Base-by-base conservation (phyloP, 1,140 invertebrate genomes). In the Anastatus disparis region DNA sequence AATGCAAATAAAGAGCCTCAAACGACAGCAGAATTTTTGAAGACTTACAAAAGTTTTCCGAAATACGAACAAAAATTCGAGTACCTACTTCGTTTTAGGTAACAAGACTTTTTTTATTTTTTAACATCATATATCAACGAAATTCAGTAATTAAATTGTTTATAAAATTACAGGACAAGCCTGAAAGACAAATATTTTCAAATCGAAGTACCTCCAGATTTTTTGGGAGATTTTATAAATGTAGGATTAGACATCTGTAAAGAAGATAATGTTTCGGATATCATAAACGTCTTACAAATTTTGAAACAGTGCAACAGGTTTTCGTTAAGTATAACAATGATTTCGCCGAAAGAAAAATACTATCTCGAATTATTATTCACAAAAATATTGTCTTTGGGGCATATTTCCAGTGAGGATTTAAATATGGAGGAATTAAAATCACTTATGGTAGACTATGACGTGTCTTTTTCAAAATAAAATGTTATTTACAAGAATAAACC, bases 291-390 rank as follows among this genome's bases (percentile, higher is more conserved):
- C 61, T 59, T 84, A 17, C 31, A 2, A 31, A 76, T 64, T 38
- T 42, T 83, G 1, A 77, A 75, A 27, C 42, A 76, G 26, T 84
- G 80, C 48, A 77, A 79, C 10, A 75, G 83, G 66, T 84, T 84
- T 44, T 29, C 55, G 1, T 58, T 71, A 15, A 59, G 55, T 6
- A 13, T 71, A n/a, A 24, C 70, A 8, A 65, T 71, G 55, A 71
- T 71, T 3, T 40, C 61, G 1, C 4, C 12, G 26, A 20, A 8
- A 24, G 53, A 59, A 52, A 71, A 52, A 15, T 6, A 27, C 3
- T 7, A 0, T 10, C 7, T 59, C 3, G 15, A 42, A 13, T 26
- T 29, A 2, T 12, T 65, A 12, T 65, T 71, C 9, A n/a, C n/a
- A n/a, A n/a, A n/a, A n/a, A n/a, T n/a, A n/a, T n/a, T n/a, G n/a